These are phyloP conservation scores for Anarrhichthys ocellatus DNA, from an alignment of 2,113 vertebrate genomes.

Conservation along the genomic window DNA sequence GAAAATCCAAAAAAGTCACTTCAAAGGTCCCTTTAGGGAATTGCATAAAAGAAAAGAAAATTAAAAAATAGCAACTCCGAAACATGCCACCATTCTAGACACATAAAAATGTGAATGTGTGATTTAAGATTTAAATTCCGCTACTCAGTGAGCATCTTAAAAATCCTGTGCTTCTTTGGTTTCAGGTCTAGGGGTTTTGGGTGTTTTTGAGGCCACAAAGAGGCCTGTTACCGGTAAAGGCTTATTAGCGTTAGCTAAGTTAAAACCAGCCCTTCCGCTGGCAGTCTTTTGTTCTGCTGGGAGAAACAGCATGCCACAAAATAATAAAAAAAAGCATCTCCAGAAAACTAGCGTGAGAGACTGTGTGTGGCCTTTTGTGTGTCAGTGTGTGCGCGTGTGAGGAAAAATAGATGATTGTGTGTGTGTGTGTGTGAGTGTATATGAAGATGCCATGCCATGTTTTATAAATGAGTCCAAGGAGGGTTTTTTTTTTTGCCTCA, in stretches of 20 bases:
- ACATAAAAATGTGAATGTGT: background rate
- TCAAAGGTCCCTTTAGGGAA: background rate
- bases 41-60: background rate
- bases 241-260: slow-evolving; percentile 78
- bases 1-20: background rate
- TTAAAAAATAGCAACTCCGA: background rate
- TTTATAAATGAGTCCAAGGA: background rate
- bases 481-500: too few species aligned
- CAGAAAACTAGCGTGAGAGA: slow-evolving; percentile 33
- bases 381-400: slow-evolving; percentile 1
- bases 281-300: slow-evolving; percentile 76
- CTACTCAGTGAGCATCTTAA: slow-evolving; percentile 26
- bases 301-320: slow-evolving; percentile 74
- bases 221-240: slow-evolving; percentile 71
- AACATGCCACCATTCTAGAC: background rate
- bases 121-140: background rate
- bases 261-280: slow-evolving; percentile 76
- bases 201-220: slow-evolving; percentile 55
- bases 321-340: slow-evolving; percentile 67
- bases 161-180: slow-evolving; percentile 43
- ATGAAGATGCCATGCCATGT: background rate
- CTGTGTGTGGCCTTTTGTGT: slow-evolving; percentile 53
- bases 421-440: slow-evolving; percentile 14
- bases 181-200: slow-evolving; percentile 39
- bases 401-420: background rate